These are phyloP conservation scores for Drosophila mimica DNA, from an alignment of 2,888 invertebrate genomes.

Conservation along the genomic window DNA sequence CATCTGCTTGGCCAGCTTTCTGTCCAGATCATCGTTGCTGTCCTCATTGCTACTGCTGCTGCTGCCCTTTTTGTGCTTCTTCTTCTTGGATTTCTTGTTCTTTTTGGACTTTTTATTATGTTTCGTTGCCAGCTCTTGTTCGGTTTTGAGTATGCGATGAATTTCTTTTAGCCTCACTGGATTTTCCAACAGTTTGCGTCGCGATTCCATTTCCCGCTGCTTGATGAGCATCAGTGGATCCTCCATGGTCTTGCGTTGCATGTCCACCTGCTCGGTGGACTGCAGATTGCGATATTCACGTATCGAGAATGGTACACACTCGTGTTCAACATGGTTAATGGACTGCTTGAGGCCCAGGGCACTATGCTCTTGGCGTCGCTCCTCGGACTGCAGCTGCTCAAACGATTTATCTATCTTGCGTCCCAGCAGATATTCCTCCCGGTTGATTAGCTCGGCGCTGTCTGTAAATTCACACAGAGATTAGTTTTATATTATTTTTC, in stretches of 20 bases:
- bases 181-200: conserved; percentile 94
- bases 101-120: conserved; percentile 64
- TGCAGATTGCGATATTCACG: conserved; percentile 85
- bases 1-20: conserved; percentile 85
- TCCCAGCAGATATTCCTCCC: conserved; percentile 95
- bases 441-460: conserved; percentile 86
- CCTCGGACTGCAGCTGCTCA: conserved; percentile 88
- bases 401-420: conserved; percentile 90
- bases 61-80: conserved; percentile 83
- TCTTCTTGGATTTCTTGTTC: conserved; percentile 73
- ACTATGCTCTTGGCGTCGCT: conserved; percentile 82
- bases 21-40: conserved; percentile 87
- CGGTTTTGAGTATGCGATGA: conserved; percentile 90
- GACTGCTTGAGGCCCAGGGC: conserved; percentile 85
- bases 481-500: neutral
- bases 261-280: conserved; percentile 91
- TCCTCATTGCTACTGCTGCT: conserved; percentile 59
- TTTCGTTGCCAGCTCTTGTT: conserved; percentile 83
- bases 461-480: conserved; percentile 48
- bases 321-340: conserved; percentile 90
- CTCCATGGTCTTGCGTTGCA: conserved; percentile 95
- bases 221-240: conserved; percentile 96
- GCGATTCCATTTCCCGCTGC: conserved; percentile 94
- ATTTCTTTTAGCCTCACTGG: conserved; percentile 95
- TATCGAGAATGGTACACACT: conserved; percentile 91